These are phyloP conservation scores for Ophraella communa DNA, from an alignment of 2,888 invertebrate species.

Conservation along the genomic window DNA sequence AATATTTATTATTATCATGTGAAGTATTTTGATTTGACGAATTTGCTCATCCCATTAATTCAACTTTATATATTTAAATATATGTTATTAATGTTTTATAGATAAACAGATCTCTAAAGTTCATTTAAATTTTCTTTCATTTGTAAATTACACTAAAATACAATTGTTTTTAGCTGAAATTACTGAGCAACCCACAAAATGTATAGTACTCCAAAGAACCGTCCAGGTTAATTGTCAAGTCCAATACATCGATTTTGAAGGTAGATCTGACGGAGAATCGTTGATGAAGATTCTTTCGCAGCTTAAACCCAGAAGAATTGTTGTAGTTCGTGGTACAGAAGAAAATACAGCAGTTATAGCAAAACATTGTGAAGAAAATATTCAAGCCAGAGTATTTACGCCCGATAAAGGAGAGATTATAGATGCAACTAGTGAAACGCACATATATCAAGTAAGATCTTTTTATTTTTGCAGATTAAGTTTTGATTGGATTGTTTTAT, in stretches of 20 bases:
- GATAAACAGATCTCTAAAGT: too few species aligned
- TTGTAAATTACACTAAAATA: too few species aligned
- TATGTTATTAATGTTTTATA: too few species aligned
- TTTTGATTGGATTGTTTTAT: too few species aligned
- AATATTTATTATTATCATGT: too few species aligned
- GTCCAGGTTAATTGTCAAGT: slow-evolving; percentile 85
- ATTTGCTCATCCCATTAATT: too few species aligned
- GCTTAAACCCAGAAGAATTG: slow-evolving; percentile 80
- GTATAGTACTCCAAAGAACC: slow-evolving; percentile 75
- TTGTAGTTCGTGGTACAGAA: slow-evolving; percentile 76
- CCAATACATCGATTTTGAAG: slow-evolving; percentile 97
- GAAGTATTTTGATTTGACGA: too few species aligned
- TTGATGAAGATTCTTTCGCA: slow-evolving; percentile 81
- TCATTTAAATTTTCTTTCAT: too few species aligned
- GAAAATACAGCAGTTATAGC: slow-evolving; percentile 75
- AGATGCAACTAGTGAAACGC: slow-evolving; percentile 96
- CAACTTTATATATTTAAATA: too few species aligned
- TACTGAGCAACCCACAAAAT: slow-evolving; percentile 89
- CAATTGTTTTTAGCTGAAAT: slow-evolving; percentile 60
- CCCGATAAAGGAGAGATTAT: slow-evolving; percentile 84
- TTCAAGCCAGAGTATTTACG: slow-evolving; percentile 79
- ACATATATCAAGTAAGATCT: slow-evolving; percentile 87
- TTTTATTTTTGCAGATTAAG: background rate
- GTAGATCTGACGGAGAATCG: slow-evolving; percentile 86
- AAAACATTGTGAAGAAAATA: slow-evolving; percentile 69